phyloP scores from a whole-genome alignment of 1,140 invertebrate species.

The Drosophila simulans region DNA sequence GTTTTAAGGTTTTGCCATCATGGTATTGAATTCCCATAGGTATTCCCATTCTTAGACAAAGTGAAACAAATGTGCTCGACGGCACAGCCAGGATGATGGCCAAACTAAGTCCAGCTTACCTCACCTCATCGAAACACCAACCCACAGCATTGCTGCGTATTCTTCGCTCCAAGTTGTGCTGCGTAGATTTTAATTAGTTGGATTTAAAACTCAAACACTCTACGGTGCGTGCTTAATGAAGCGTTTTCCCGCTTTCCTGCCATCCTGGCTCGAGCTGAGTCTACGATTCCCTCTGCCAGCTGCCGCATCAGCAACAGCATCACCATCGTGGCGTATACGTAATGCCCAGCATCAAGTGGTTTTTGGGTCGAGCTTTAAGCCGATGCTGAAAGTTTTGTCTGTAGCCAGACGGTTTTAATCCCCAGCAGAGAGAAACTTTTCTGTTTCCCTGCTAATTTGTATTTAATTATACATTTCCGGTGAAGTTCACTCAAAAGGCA shows the following conservation, averaged over 20 bases:
- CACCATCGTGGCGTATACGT: conserved; percentile 46
- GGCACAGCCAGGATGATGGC: background rate
- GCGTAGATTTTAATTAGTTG: conserved; percentile 81
- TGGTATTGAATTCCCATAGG: no score
- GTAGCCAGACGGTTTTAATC: conserved; percentile 50
- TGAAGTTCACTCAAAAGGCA: background rate
- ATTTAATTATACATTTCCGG: conserved; percentile 68
- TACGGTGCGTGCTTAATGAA: conserved; percentile 71
- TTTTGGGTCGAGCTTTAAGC: conserved; percentile 36
- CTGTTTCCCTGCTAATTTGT: conserved; percentile 50
- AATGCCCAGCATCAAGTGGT: conserved; percentile 64
- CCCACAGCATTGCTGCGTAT: conserved; percentile 10
- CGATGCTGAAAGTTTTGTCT: conserved; percentile 33
- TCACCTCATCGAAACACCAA: conserved; percentile 14
- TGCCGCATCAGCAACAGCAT: background rate
- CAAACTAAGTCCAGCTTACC: conserved; percentile 1
- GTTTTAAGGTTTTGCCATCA: conserved; percentile 3
- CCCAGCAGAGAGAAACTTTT: conserved; percentile 18
- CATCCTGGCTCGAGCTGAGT: conserved; percentile 2
- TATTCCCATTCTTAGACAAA: conserved; percentile 8
- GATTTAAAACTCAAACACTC: conserved; percentile 73
- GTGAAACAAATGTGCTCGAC: conserved; percentile 35
- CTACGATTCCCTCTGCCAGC: conserved; percentile 1
- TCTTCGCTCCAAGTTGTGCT: conserved; percentile 48
- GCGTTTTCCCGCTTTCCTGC: conserved; percentile 29